A percentile compares a stretch with the other conserved stretches of the same genome.
These are phyloP conservation scores for Galbula dea DNA, from an alignment of 2,113 vertebrate genomes.

Conservation along the genomic window DNA sequence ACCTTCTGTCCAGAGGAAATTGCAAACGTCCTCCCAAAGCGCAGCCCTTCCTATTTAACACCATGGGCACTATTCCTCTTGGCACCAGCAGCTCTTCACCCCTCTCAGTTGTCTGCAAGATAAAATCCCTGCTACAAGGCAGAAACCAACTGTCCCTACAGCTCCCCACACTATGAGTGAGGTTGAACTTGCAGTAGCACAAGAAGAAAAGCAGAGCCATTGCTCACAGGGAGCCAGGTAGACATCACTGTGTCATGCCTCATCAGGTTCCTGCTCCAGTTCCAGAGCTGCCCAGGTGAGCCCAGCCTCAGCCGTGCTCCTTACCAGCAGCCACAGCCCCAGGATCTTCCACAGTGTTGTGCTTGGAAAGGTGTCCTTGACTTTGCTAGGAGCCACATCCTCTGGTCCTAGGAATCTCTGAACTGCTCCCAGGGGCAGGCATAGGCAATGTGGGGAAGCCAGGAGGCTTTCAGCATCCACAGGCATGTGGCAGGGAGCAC, in stretches of 20 bases:
- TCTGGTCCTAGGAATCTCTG: not conserved
- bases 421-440: not conserved
- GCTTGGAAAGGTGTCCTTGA: not conserved
- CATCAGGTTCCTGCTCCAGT: accelerated
- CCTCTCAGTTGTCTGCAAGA: not conserved
- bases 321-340: not conserved
- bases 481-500: not conserved
- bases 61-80: accelerated
- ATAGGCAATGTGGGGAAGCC: not conserved
- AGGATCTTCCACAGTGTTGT: accelerated
- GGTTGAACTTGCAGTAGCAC: not conserved
- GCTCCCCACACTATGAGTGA: accelerated
- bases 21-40: not conserved
- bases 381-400: not conserved
- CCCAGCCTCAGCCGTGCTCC: not conserved
- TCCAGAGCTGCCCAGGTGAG: not conserved
- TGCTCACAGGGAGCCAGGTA: not conserved
- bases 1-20: not conserved
- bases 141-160: not conserved
- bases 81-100: not conserved
- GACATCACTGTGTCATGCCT: accelerated
- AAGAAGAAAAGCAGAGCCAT: not conserved
- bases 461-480: accelerated
- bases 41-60: not conserved
- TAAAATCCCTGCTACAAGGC: not conserved